phyloP scores from a whole-genome alignment of 2,888 invertebrate genomes.

The Ferdinandea cuprea region DNA sequence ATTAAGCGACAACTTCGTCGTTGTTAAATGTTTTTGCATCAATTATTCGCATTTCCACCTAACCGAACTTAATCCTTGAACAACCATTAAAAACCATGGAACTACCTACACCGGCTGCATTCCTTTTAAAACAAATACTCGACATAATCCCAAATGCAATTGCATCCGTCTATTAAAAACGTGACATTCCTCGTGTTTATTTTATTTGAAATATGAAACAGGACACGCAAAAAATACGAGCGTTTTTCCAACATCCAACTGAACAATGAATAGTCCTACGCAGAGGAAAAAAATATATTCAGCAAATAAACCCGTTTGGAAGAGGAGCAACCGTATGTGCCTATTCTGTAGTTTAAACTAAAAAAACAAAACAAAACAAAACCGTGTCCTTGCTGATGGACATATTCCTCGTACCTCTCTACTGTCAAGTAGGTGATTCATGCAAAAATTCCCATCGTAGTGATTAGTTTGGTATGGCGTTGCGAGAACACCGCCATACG shows the following conservation, averaged over 20 bases:
- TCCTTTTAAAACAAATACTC: constrained; percentile 31
- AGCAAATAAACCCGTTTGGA: constrained; percentile 30
- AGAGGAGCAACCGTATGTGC: constrained; percentile 8
- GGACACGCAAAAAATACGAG: constrained; percentile 31
- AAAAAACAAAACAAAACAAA: constrained; percentile 12
- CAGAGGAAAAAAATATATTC: constrained; percentile 23
- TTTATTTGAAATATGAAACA: constrained; percentile 65
- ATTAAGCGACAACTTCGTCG: constrained; percentile 65
- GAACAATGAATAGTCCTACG: background rate
- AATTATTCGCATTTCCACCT: constrained; percentile 45
- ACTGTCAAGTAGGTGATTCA: constrained; percentile 56
- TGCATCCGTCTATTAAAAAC: constrained; percentile 72
- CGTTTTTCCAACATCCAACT: background rate
- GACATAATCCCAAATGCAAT: constrained; percentile 55
- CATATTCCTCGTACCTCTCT: background rate
- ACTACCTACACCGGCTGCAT: background rate
- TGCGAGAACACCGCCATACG: background rate
- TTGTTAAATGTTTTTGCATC: constrained; percentile 62
- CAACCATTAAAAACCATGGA: background rate
- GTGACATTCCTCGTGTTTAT: constrained; percentile 73
- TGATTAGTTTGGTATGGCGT: constrained; percentile 56
- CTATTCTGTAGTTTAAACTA: no score
- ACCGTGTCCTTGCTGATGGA: constrained; percentile 20
- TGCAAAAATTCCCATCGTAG: constrained; percentile 70
- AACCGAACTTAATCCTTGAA: constrained; percentile 9